Evolutionary conservation across 2,797 vertebrate species (phyloP), one percentile per base, ranked within the genome.

Genomic region (Corythornis leucogaster): DNA sequence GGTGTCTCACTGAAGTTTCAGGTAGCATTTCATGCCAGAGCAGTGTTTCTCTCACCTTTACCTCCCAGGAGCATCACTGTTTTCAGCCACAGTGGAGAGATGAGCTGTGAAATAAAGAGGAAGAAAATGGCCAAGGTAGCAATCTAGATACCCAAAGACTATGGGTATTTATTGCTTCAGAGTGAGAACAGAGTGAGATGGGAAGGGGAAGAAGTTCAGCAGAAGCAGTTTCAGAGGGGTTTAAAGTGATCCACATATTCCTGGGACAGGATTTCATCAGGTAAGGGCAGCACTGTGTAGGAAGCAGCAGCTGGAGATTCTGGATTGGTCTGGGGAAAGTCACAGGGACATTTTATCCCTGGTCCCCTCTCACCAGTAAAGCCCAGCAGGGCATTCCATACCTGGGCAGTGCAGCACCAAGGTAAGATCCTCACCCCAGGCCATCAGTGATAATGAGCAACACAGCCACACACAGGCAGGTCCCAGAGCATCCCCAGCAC

Each of bases 181-280:
- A 92, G 63, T 53, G 70, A 81, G 79, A 93, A 93, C 42, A 15
- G 25, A 43, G 58, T 5, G 31, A 90, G 62, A 78, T 59, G 76
- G 66, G 70, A 91, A 84, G 31, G 67, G 58, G 55, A 12, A 84
- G 83, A 87, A 43, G 55, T 68, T 91, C 85, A 61, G 46, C 51
- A 71, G 80, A 78, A 91, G 69, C 68, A 42, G 69, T 80, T 87
- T 69, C 70, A 81, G 48, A 92, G 55, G 53, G 83, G 73, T 91
- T 85, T 70, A 38, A 93, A 91, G 91, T 86, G 92, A 87, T 90
- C 84, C 83, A 75, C 92, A 86, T 94, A 89, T 68, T 90, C 53
- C 80, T 85, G 93, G 87, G 91, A 84, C 94, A 76, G 55, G 76
- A 79, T 58, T 90, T 73, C 67, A 85, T 83, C 82, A 69, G 62